Base-by-base conservation (phyloP, 2,113 vertebrate genomes). In the Silurus meridionalis region DNA sequence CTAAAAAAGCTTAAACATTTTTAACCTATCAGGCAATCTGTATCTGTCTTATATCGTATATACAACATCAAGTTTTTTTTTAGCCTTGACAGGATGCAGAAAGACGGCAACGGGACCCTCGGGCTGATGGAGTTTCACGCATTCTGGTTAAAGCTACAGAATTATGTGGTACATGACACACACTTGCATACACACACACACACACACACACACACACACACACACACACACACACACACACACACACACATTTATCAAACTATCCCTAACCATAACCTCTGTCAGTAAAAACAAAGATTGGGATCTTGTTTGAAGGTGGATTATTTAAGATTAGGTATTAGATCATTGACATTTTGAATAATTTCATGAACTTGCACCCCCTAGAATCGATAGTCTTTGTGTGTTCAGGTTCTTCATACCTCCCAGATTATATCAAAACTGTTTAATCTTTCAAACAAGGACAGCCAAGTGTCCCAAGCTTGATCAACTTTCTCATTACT, bases 141-240 rank as follows among this genome's bases (percentile, higher is more conserved):
- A 21, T 82, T 94, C 57, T 95, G 94, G 93, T 80, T 37, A 21
- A 94, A 92, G 90, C 87, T 94, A 28, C 93, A 93, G 88, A 90
- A 79, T 63, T 92, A 92, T 61, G 67, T 94, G 93, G 94, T 95
- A 90, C 11, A 69, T 63, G 8, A 71, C n/a, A 23, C 19, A 23
- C n/a, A 37, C 19, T 50, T 23, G 9, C 46, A 7, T 19, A 58
- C 28, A 72, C 19, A 50, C 17, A 21, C 14, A 53, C 21, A 72
- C 28, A 50, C 17, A 21, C 14, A 53, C 14, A 37, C 17, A 21
- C 14, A 53, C 21, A 58, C 28, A 72, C 19, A 50, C 17, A 21
- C 14, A 53, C 21, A 71, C n/a, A 23, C 19, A 23, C n/a, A 37
- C 19, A 58, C 28, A 72, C 19, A 50, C 17, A 21, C 14, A 53